Percentiles rank a stretch among this genome's conserved stretches.
Evolutionary conservation across 2,888 invertebrate genomes (phyloP).

Genomic region (Philereme transversata): DNA sequence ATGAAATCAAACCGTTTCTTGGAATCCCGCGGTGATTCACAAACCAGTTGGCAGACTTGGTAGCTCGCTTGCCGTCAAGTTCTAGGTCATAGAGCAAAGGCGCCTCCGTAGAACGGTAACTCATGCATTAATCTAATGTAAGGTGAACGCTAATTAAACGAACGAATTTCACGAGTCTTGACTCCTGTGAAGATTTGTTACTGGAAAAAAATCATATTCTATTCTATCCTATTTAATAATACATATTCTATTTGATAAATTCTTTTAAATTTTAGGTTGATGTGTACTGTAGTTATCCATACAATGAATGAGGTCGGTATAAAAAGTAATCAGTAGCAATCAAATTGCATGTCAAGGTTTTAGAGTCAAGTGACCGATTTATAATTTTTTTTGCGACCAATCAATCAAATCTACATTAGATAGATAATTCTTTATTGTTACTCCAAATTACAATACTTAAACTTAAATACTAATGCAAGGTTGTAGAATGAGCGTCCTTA

Average conservation of each 20-base stretch:
- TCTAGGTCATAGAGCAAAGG: slow-evolving; percentile 74
- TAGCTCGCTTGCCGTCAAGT: slow-evolving; percentile 61
- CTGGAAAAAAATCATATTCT: too few relatives aligned
- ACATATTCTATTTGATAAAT: too few relatives aligned
- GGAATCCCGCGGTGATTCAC: slow-evolving; percentile 53
- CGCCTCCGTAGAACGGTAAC: slow-evolving; percentile 30
- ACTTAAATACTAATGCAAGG: too few relatives aligned
- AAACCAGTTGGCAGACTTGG: slow-evolving; percentile 50
- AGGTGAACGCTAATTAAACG: slow-evolving; percentile 22
- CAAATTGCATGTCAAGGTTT: slow-evolving; percentile 19
- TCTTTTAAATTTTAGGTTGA: too few relatives aligned
- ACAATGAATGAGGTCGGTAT: too few relatives aligned
- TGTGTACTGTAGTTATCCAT: too few relatives aligned
- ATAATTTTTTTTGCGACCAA: neutral
- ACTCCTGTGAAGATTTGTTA: too few relatives aligned
- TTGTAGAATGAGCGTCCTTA: too few relatives aligned
- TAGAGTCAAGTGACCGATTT: slow-evolving; percentile 1
- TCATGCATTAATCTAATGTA: slow-evolving; percentile 24
- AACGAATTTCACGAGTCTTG: neutral
- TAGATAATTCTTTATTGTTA: too few relatives aligned
- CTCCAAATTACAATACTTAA: too few relatives aligned
- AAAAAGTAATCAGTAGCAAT: neutral
- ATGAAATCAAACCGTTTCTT: slow-evolving; percentile 65
- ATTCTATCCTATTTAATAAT: too few relatives aligned
- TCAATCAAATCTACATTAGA: slow-evolving; percentile 1